phyloP scores from a whole-genome alignment of 2,888 invertebrate genomes.

The Ypsolopha scabrella region DNA sequence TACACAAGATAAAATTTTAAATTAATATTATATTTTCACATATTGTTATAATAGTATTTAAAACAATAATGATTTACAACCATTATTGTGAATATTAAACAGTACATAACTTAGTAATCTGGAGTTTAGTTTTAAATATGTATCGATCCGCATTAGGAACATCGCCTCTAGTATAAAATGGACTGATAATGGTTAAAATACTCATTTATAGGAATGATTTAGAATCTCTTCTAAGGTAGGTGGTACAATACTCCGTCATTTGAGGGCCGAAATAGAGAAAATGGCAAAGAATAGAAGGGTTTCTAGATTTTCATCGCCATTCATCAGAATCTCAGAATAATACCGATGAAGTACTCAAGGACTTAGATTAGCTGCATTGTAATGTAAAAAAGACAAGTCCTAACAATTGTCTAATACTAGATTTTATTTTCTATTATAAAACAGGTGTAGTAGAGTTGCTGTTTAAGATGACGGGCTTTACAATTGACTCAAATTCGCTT shows the following conservation, averaged over 20 bases:
- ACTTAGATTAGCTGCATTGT: too few species aligned
- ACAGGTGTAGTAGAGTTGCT: too few species aligned
- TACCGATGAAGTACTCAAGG: too few species aligned
- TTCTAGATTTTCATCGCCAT: too few species aligned
- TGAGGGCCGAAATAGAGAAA: neutral
- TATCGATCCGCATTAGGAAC: slow-evolving; percentile 4
- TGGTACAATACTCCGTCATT: neutral
- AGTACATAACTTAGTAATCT: neutral
- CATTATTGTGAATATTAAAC: slow-evolving; percentile 20
- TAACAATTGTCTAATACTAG: too few species aligned
- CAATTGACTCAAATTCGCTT: too few species aligned
- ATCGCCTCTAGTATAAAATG: slow-evolving; percentile 1
- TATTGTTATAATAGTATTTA: slow-evolving; percentile 24
- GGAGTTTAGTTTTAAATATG: neutral
- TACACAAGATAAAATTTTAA: slow-evolving; percentile 18
- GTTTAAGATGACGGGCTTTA: too few species aligned
- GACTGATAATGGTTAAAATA: neutral
- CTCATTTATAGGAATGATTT: too few species aligned
- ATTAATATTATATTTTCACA: neutral
- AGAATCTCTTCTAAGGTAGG: neutral
- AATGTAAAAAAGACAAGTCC: too few species aligned
- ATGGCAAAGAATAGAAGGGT: neutral
- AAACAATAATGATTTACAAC: slow-evolving; percentile 44
- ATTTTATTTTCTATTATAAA: too few species aligned
- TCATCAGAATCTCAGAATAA: too few species aligned